These are phyloP conservation scores for Lumbricus terrestris DNA, from an alignment of 2,888 invertebrate genomes.

Conservation along the genomic window DNA sequence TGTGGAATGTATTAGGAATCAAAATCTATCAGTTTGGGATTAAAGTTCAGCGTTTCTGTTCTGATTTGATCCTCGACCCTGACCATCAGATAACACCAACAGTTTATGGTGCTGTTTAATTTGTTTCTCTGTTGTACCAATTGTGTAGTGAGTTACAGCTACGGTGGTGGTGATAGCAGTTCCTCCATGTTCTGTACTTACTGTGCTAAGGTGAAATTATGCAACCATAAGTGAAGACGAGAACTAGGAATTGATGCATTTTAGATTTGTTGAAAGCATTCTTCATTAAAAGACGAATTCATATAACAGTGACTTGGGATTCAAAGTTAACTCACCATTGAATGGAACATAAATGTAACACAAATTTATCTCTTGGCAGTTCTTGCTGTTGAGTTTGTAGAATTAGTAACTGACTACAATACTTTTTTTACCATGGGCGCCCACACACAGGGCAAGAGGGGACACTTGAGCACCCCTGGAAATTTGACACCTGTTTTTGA, in stretches of 20 bases:
- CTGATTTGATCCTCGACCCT: neutral
- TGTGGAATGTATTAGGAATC: neutral
- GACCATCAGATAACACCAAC: neutral
- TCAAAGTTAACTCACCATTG: too few species aligned
- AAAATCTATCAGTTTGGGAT: neutral
- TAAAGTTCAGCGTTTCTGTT: neutral
- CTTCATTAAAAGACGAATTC: too few species aligned
- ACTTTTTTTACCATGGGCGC: too few species aligned
- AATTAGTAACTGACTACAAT: neutral
- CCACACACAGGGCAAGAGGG: too few species aligned
- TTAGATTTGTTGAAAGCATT: too few species aligned
- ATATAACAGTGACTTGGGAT: too few species aligned
- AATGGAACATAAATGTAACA: too few species aligned
- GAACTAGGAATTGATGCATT: neutral
- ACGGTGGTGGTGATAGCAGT: neutral
- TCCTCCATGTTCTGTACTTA: neutral
- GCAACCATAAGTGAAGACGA: neutral
- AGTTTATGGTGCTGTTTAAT: neutral
- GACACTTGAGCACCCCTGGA: too few species aligned
- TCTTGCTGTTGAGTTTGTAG: too few species aligned
- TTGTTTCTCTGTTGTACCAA: neutral
- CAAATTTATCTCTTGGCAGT: too few species aligned
- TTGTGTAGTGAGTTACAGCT: neutral
- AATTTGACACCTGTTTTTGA: too few species aligned
- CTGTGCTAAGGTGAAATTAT: neutral